Base-by-base conservation (phyloP, 2,113 vertebrate species). In the Hippocampus guttulatus region DNA sequence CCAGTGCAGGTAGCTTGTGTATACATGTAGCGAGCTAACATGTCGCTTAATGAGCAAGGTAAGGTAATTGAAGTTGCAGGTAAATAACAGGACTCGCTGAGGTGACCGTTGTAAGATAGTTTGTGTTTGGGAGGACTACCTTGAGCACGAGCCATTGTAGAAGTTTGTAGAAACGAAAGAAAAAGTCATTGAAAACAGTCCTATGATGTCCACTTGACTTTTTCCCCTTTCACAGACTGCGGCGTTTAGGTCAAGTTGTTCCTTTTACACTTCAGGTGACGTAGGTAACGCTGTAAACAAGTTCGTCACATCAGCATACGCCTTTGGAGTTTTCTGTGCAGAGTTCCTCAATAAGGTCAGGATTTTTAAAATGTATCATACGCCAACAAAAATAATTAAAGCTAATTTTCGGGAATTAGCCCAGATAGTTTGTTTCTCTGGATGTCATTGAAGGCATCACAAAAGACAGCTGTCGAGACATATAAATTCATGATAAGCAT, bases 401-500 rank as follows among this genome's bases (percentile, higher is more conserved):
- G 49, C 49, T 2, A 45, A 20, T 20, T 21, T 52, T 52, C 20
- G 20, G 21, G 20, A 9, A 52, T 20, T 52, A 52, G 20, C 5
- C 18, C 0, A 8, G 7, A 8, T 20, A 6, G 49, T 52, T 20
- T 20, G 18, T 93, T 67, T 87, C 92, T 67, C 89, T 91, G 0
- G 85, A 90, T 71, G 45, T 78, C 89, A 65, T 23, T 14, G 69
- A 75, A 57, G 70, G 85, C 88, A 0, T 90, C 89, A 77, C 92
- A 52, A 69, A 78, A 60, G 64, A 73, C 30, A 55, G 10, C 41
- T 67, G 75, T 69, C 33, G 33, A 38, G 21, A 3, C 8, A n/a
- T 21, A 21, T 9, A 54, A 54, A 54, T 54, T 8, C n/a, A 52
- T 30, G 30, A 30, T 49, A 49, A 16, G 47, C 16, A n/a, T 54